Percentiles rank a stretch among this genome's conserved stretches.
These are phyloP conservation scores for Harpalus rubripes DNA, from an alignment of 2,888 invertebrate species.

Conservation along the genomic window DNA sequence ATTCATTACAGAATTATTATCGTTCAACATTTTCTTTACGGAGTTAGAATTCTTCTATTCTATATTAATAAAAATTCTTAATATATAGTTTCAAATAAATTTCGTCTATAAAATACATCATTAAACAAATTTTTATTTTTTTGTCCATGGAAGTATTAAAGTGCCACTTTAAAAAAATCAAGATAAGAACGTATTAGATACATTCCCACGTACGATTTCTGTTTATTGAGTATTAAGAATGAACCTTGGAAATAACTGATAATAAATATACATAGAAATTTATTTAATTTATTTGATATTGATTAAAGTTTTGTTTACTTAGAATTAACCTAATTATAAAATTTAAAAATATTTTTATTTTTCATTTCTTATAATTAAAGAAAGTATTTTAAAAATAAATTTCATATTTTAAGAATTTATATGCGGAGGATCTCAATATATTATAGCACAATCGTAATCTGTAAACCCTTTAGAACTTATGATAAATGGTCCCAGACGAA, in stretches of 20 bases:
- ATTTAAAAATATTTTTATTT: not conserved
- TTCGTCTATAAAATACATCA: no score
- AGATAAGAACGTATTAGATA: slow-evolving; percentile 22
- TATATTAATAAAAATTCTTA: no score
- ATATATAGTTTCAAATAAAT: no score
- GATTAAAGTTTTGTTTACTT: slow-evolving; percentile 14
- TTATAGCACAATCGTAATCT: no score
- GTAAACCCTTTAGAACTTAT: no score
- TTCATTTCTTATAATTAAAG: not conserved
- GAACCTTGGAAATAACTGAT: slow-evolving; percentile 38
- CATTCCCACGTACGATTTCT: slow-evolving; percentile 22
- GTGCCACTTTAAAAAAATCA: not conserved
- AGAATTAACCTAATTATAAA: not conserved
- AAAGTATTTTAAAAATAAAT: no score
- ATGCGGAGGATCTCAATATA: no score
- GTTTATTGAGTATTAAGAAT: slow-evolving; percentile 22
- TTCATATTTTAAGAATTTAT: no score
- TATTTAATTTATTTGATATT: slow-evolving; percentile 15
- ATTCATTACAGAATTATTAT: no score
- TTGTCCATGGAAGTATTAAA: not conserved
- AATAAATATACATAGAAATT: slow-evolving; percentile 9
- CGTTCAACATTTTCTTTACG: no score
- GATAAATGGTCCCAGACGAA: no score
- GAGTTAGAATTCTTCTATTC: no score
- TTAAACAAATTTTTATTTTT: not conserved